Base-by-base conservation (phyloP, 2,888 invertebrate species). In the Brachyopa scutellaris region DNA sequence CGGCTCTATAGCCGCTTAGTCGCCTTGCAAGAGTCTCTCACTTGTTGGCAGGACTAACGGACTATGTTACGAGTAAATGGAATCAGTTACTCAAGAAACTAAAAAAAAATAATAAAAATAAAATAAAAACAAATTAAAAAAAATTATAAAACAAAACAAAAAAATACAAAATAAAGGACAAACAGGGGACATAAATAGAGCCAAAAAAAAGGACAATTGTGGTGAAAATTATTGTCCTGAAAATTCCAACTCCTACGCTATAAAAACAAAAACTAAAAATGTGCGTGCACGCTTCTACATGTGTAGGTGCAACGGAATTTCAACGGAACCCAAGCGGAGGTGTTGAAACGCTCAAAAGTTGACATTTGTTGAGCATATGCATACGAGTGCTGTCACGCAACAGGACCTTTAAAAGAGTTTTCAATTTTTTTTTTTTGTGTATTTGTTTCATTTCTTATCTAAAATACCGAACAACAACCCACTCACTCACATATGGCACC, bases 301-400 rank as follows among this genome's bases (percentile, higher is more conserved):
- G 3, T 26, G 15, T 19, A 2, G 6, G 51, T 64, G 67, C 51
- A 76, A 57, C 55, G 76, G 74, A 80, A 76, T 76, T 76, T 57
- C 49, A 31, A 9, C 33, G 23, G 26, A 19, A 62, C 42, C 33
- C 73, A 67, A 57, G 17, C 51, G 17, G 67, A 80, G 80, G 80
- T 80, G 80, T 76, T 73, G 73, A 73, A 73, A 53, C 72, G 53
- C 62, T 70, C 47, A 73, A 79, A 74, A 59, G 23, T 67, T 62
- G 69, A 76, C 69, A 80, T 76, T 76, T 80, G 76, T 70, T 76
- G 69, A 47, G 51, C 80, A 80, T 80, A 76, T 74, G 79, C 49
- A 67, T 29, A 45, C 9, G 1, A 17, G 61, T 40, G 59, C 47
- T 57, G 74, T 80, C 79, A 80, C 79, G 79, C 79, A 80, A 80